phyloP scores from a whole-genome alignment of 2,888 invertebrate species.

The Cosmopolites sordidus region DNA sequence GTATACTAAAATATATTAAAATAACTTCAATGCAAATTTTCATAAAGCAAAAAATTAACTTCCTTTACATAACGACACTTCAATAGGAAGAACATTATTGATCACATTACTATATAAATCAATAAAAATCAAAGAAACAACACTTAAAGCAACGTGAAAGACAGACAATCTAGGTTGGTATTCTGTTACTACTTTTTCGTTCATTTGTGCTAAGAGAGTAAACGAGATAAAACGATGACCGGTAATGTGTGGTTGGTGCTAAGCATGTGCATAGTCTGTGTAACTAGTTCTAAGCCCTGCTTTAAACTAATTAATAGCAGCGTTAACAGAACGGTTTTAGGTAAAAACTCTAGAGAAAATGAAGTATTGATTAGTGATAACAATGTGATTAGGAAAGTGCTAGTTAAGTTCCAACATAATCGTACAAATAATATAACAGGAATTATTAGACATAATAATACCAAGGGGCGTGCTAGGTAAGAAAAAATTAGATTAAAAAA shows the following conservation, averaged over 20 bases:
- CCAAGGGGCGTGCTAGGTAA: too few species aligned
- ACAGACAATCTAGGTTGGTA: constrained; percentile 5
- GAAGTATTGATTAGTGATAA: background rate
- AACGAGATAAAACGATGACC: constrained; percentile 4
- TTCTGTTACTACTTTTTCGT: background rate
- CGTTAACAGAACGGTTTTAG: background rate
- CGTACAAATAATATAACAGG: too few species aligned
- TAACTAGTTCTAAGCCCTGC: background rate
- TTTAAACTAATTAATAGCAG: background rate
- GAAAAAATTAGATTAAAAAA: too few species aligned
- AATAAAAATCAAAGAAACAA: too few species aligned
- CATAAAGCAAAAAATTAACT: too few species aligned
- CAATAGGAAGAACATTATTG: too few species aligned
- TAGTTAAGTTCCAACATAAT: too few species aligned
- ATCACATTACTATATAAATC: too few species aligned
- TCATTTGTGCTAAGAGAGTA: constrained; percentile 5
- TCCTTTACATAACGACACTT: too few species aligned
- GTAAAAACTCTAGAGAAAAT: background rate
- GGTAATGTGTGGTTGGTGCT: background rate
- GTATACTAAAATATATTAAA: too few species aligned
- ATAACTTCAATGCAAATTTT: too few species aligned
- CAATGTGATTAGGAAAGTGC: background rate
- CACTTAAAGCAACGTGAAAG: background rate
- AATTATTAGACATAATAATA: too few species aligned
- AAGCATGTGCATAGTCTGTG: constrained; percentile 5